A percentile compares a stretch with the other conserved stretches of the same genome.
Conservation (phyloP, 2,888 invertebrate species). For the Argynnis bischoffii region DNA sequence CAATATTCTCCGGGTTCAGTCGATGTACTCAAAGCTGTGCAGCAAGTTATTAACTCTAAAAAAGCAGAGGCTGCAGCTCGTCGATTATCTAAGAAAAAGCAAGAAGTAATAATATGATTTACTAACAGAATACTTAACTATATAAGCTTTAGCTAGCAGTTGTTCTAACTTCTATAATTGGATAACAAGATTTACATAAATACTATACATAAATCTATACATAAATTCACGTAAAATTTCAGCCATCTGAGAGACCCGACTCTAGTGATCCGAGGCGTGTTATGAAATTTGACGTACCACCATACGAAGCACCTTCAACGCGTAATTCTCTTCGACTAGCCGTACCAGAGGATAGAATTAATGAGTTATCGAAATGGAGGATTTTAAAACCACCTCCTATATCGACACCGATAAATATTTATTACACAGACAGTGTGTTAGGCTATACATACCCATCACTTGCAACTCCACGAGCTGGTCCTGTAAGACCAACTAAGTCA, state of each 20-base stretch:
- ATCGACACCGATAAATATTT: constrained; percentile 9
- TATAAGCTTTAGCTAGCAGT: too few relatives aligned
- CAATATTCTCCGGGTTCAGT: constrained; percentile 47
- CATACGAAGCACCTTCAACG: constrained; percentile 17
- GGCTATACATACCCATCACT: constrained; percentile 41
- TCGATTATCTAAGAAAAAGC: constrained; percentile 21
- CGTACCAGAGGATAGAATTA: constrained; percentile 38
- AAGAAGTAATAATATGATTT: constrained; percentile 18
- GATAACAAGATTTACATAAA: too few relatives aligned
- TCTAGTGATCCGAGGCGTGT: constrained; percentile 17
- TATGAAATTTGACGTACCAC: constrained; percentile 30
- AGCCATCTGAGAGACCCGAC: background rate
- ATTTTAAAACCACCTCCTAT: constrained; percentile 31
- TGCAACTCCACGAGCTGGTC: constrained; percentile 41
- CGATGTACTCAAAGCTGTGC: constrained; percentile 59
- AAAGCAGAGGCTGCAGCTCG: constrained; percentile 43
- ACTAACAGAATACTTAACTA: too few relatives aligned
- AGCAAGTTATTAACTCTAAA: constrained; percentile 53
- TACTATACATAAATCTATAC: too few relatives aligned
- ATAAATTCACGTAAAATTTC: background rate
- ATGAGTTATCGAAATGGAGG: constrained; percentile 33
- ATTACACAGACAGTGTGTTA: constrained; percentile 22
- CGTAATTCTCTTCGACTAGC: constrained; percentile 31
- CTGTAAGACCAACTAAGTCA: constrained; percentile 42
- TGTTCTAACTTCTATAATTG: too few relatives aligned